phyloP scores from a whole-genome alignment of 2,888 invertebrate genomes.

The Andrena fulva region DNA sequence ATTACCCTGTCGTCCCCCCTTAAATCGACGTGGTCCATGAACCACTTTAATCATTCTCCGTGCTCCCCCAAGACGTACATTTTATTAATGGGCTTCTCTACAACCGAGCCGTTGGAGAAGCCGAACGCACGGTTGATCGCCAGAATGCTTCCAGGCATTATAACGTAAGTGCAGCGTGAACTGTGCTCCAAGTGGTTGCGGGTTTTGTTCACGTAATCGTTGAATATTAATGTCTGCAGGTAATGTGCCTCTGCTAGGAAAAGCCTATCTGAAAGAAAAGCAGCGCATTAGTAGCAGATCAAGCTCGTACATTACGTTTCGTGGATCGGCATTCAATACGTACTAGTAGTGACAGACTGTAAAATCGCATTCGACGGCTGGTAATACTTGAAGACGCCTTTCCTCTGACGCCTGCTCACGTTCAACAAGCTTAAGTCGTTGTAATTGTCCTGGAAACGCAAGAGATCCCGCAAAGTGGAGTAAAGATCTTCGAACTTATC shows the following conservation, averaged over 20 bases:
- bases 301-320: neutral
- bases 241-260: constrained; percentile 90
- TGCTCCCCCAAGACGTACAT: constrained; percentile 85
- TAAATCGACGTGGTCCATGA: too few relatives aligned
- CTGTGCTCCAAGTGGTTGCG: constrained; percentile 86
- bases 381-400: constrained; percentile 45
- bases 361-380: constrained; percentile 54
- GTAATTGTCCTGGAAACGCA: constrained; percentile 24
- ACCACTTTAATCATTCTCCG: too few relatives aligned
- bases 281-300: neutral
- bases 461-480: neutral
- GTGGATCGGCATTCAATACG: constrained; percentile 7
- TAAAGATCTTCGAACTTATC: too few relatives aligned
- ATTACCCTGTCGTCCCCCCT: too few relatives aligned
- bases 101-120: constrained; percentile 88
- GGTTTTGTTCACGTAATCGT: constrained; percentile 89
- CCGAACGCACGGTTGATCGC: constrained; percentile 90
- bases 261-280: constrained; percentile 77
- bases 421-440: constrained; percentile 61
- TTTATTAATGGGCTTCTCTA: constrained; percentile 88
- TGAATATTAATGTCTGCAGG: constrained; percentile 89
- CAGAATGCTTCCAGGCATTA: constrained; percentile 89
- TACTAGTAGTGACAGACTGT: constrained; percentile 46
- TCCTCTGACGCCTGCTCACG: constrained; percentile 18
- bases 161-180: constrained; percentile 91